phyloP scores from a whole-genome alignment of 2,113 vertebrate species.

The Rhynchopsitta pachyrhyncha region DNA sequence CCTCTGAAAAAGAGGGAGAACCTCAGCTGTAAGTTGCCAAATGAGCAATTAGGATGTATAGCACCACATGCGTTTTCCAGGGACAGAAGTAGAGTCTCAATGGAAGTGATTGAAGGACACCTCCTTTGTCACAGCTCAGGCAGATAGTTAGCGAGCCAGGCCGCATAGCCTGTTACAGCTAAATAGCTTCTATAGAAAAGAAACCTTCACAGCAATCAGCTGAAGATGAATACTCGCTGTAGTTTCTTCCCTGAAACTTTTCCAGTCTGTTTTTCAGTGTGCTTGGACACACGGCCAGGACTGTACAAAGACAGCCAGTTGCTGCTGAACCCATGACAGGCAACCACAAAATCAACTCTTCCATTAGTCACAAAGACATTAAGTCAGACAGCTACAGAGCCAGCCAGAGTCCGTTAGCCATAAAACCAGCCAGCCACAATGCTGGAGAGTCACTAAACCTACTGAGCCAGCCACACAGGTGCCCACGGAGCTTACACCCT shows the following conservation, averaged over 20 bases:
- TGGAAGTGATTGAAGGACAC: slow-evolving; percentile 4
- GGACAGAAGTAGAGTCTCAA: not conserved
- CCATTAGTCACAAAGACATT: not conserved
- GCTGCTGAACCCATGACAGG: too few relatives aligned
- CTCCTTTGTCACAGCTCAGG: slow-evolving; percentile 39
- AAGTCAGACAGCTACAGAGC: not conserved
- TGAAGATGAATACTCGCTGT: not conserved
- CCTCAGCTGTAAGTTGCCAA: not conserved
- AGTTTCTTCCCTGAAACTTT: not conserved
- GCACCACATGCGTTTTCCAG: not conserved
- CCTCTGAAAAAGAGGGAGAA: not conserved
- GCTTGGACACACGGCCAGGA: not conserved
- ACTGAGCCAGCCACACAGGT: not conserved
- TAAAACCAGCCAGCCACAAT: not conserved
- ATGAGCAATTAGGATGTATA: slow-evolving; percentile 47
- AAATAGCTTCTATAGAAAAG: not conserved
- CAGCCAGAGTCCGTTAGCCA: not conserved
- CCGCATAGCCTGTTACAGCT: not conserved
- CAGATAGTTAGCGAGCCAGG: not conserved
- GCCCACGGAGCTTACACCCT: not conserved
- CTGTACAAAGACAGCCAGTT: not conserved
- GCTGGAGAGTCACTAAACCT: not conserved
- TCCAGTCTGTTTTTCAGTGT: not conserved
- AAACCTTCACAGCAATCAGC: not conserved
- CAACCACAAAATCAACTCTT: not conserved